Percentiles rank a stretch among this genome's conserved stretches.
Conservation (phyloP, 2,888 invertebrate species). For the Pantelozetes paolii region DNA sequence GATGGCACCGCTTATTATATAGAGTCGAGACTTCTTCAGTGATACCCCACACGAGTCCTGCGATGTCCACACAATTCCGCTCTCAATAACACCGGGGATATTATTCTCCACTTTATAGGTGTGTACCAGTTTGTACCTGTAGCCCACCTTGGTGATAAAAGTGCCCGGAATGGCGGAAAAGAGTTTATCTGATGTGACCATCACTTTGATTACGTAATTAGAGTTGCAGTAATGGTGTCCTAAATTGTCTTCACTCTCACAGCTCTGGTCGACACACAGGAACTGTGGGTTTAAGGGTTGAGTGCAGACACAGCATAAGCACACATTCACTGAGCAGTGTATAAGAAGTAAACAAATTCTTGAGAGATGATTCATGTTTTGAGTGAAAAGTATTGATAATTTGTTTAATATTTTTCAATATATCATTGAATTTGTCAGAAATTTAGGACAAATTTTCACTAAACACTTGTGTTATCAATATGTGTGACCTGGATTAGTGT, state of each 20-base stretch:
- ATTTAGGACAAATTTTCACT: too few species aligned
- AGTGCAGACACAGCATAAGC: constrained; percentile 8
- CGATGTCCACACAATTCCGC: background rate
- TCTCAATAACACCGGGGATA: too few species aligned
- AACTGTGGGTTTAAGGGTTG: constrained; percentile 2
- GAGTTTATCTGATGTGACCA: background rate
- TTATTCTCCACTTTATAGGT: background rate
- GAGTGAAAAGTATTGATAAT: too few species aligned
- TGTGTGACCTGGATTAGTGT: too few species aligned
- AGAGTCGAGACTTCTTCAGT: background rate
- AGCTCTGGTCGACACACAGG: background rate
- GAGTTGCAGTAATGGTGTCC: background rate
- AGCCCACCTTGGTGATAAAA: background rate
- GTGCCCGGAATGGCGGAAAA: background rate
- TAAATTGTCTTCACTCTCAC: background rate
- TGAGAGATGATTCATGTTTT: too few species aligned
- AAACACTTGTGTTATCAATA: too few species aligned
- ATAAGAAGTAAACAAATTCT: too few species aligned
- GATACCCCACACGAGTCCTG: background rate
- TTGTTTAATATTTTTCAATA: too few species aligned
- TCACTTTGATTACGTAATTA: background rate
- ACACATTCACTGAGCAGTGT: too few species aligned
- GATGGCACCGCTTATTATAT: background rate
- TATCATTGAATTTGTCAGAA: too few species aligned
- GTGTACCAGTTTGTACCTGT: background rate